Evolutionary conservation across 2,797 vertebrate species (phyloP).

Genomic region (Cercopithecus petaurista): DNA sequence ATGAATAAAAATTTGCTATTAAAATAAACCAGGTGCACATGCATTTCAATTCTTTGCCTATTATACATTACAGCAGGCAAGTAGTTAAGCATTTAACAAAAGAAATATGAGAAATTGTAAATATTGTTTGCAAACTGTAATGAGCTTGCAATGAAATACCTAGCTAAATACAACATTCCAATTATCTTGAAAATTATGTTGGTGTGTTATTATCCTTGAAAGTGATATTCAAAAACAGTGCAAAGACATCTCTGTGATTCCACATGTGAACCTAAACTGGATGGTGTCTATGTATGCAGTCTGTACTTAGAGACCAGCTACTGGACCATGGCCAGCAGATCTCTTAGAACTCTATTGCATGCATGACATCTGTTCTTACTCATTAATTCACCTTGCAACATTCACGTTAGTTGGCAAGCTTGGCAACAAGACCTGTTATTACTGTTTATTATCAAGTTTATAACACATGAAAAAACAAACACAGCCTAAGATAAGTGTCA

Average conservation of each 20-base stretch:
- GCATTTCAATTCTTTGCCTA: not conserved
- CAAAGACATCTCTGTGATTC: constrained; percentile 16
- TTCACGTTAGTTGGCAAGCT: not conserved
- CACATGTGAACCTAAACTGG: constrained; percentile 9
- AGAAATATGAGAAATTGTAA: constrained; percentile 61
- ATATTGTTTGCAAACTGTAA: constrained; percentile 66
- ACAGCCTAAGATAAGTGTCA: constrained; percentile 47
- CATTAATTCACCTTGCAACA: constrained; percentile 59
- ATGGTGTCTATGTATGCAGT: not conserved
- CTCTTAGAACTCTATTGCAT: constrained; percentile 36
- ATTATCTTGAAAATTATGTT: constrained; percentile 65
- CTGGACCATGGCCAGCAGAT: constrained; percentile 20
- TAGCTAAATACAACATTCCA: constrained; percentile 51
- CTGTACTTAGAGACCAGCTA: not conserved
- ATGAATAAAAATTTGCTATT: constrained; percentile 36
- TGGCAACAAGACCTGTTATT: constrained; percentile 12
- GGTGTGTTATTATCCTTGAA: constrained; percentile 52
- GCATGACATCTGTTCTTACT: constrained; percentile 67
- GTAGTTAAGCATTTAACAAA: constrained; percentile 59
- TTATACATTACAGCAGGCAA: constrained; percentile 39
- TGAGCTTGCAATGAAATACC: constrained; percentile 64
- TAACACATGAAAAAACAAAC: constrained; percentile 63
- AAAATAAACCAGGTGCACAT: constrained; percentile 50
- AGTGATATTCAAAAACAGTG: not conserved
- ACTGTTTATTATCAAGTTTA: constrained; percentile 43